A percentile compares a stretch with the other conserved stretches of the same genome.
Conservation (phyloP, 1,140 invertebrate species). For the Trialeurodes vaporariorum region DNA sequence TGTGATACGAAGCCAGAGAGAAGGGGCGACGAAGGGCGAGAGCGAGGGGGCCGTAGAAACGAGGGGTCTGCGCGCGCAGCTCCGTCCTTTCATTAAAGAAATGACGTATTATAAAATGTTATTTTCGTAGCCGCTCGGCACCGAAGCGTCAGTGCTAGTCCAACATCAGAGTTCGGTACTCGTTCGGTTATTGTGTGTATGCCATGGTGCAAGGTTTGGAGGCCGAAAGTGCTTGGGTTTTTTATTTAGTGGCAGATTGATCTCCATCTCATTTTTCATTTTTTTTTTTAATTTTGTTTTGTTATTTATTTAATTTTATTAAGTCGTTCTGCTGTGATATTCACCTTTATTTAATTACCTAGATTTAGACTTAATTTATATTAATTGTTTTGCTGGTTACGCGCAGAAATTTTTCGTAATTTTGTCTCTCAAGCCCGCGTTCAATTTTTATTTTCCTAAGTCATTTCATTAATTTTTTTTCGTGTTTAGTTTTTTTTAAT, state of each 20-base stretch:
- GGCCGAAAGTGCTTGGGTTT: neutral
- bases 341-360: neutral
- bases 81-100: neutral
- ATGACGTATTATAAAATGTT: neutral
- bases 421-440: neutral
- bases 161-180: neutral
- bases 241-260: neutral
- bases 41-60: too few species aligned
- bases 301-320: neutral
- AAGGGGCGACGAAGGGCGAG: neutral
- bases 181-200: too few species aligned
- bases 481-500: neutral
- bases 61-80: neutral
- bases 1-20: neutral
- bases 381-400: neutral
- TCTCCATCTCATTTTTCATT: neutral
- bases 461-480: slow-evolving; percentile 1
- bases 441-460: neutral
- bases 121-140: neutral
- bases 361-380: neutral
- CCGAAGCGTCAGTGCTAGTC: neutral
- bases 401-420: neutral
- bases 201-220: neutral
- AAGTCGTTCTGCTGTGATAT: neutral
- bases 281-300: neutral